Base-by-base conservation (phyloP, 2,113 vertebrate genomes). In the Peromyscus maniculatus region DNA sequence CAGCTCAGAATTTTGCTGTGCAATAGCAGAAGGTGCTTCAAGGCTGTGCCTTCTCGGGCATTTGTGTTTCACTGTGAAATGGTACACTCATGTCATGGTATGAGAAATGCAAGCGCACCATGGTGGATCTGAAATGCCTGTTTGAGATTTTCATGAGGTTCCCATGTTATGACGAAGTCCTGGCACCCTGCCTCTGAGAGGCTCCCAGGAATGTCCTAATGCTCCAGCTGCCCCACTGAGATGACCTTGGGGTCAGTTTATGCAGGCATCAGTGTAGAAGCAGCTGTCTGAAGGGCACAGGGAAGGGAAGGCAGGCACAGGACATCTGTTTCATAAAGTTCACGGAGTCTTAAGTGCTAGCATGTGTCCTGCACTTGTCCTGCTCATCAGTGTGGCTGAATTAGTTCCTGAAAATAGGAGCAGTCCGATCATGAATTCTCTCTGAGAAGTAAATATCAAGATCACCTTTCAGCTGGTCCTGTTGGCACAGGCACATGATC, bases 311-410 rank as follows among this genome's bases (percentile, higher is more conserved):
- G 19, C 49, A 89, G 31, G 5, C 5, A 5, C 52, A 82, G n/a
- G 57, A 52, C 1, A 2, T 16, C 52, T 24, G 16, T 24, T n/a
- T 24, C 0, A 0, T 62, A 21, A 10, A 17, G 17, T 12, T 24
- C 16, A 1, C 1, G 1, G 83, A 36, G 46, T 72, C 91, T 39
- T 22, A 10, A 39, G 64, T 11, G 21, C 46, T 5, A 7, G 7
- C 22, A 3, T 19, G 39, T 79, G n/a, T 46, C 10, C 10, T 21
- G 9, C 10, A 59, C 46, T 3, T 7, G 16, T 46, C 55, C n/a
- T 46, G 0, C 55, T 75, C 4, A 8, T 46, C 49, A 74, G 3
- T 0, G 0, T 5, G 69, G 28, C 33, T 80, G 28, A 24, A 0
- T n/a, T 46, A 5, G 66, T 84, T 69, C 43, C 46, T 71, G 69